A percentile compares a stretch with the other conserved stretches of the same genome.
These are phyloP conservation scores for Globodera ellingtonae DNA, from an alignment of 1,140 invertebrate species.

Conservation along the genomic window DNA sequence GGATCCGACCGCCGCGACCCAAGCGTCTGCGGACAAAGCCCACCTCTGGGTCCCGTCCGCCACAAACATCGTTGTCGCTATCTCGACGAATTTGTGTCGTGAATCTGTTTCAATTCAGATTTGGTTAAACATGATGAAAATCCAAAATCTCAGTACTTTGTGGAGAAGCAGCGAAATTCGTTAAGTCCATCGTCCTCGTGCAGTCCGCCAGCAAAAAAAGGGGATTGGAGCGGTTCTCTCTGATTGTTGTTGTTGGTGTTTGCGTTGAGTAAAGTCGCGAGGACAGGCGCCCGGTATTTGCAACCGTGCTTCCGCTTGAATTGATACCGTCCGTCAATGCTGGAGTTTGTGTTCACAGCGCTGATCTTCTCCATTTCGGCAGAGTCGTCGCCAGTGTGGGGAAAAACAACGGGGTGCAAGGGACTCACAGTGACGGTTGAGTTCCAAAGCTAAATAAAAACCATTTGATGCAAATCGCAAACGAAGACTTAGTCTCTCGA, in stretches of 20 bases:
- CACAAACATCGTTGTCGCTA: neutral
- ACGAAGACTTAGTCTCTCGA: neutral
- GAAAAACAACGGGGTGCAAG: neutral
- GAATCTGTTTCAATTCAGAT: neutral
- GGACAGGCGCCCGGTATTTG: conserved; percentile 31
- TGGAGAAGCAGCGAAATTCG: neutral
- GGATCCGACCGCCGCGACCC: conserved; percentile 34
- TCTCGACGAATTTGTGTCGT: neutral
- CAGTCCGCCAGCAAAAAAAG: neutral
- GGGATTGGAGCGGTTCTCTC: neutral
- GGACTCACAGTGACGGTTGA: neutral
- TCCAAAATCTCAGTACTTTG: neutral
- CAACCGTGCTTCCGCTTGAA: conserved; percentile 37
- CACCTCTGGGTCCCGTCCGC: neutral
- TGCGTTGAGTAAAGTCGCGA: conserved; percentile 9
- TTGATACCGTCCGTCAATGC: conserved; percentile 38
- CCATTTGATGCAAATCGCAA: neutral
- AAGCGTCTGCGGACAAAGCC: conserved; percentile 26
- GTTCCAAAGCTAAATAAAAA: conserved; percentile 28
- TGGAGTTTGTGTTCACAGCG: conserved; percentile 23
- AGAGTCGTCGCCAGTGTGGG: neutral
- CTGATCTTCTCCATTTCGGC: conserved; percentile 29
- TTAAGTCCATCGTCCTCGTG: neutral
- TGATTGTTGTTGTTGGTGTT: neutral
- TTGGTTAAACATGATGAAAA: neutral